These are phyloP conservation scores for Chrysotoxum bicinctum DNA, from an alignment of 2,888 invertebrate genomes.

Conservation along the genomic window DNA sequence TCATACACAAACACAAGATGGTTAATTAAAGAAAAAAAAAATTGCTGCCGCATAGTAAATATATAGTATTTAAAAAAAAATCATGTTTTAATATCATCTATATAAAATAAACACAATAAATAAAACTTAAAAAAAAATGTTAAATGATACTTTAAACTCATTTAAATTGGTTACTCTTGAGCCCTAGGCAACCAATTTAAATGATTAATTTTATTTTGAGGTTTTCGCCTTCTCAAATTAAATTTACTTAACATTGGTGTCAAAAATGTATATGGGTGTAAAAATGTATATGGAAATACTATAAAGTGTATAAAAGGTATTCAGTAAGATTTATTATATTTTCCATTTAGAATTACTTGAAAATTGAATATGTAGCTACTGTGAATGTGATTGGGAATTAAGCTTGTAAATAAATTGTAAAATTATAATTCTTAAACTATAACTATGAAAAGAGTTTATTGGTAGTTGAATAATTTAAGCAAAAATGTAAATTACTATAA, in stretches of 20 bases:
- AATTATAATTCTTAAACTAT: not conserved
- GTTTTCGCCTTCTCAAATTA: not conserved
- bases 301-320: not conserved
- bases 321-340: not conserved
- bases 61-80: not conserved
- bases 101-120: not conserved
- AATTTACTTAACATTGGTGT: not conserved
- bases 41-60: not conserved
- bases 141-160: constrained; percentile 69
- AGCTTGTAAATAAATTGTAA: constrained; percentile 11
- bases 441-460: not conserved
- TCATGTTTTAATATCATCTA: not conserved
- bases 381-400: not conserved
- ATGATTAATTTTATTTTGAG: constrained; percentile 74
- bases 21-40: no score
- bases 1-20: no score
- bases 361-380: not conserved
- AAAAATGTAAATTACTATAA: no score
- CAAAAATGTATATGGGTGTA: not conserved
- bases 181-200: constrained; percentile 81
- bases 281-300: not conserved
- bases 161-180: constrained; percentile 80
- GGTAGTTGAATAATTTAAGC: no score
- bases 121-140: not conserved
- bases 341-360: not conserved